Conservation (phyloP, 2,113 vertebrate genomes). For the Amblyornis subalaris region DNA sequence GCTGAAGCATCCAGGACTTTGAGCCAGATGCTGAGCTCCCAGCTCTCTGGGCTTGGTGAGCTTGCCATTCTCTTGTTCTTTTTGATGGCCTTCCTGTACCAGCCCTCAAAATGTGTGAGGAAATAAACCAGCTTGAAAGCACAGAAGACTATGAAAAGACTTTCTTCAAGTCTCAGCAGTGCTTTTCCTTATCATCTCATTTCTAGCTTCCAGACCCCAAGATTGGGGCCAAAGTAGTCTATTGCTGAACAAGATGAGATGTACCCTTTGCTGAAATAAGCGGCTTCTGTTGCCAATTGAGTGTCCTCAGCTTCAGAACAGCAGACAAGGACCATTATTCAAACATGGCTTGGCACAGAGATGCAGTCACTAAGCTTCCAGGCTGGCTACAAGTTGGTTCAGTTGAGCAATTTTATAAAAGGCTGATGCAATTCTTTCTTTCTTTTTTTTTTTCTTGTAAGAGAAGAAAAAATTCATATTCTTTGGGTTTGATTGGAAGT, state of each 20-base stretch:
- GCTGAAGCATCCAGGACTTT: neutral
- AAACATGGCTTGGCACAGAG: slow-evolving; percentile 8
- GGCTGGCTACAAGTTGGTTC: neutral
- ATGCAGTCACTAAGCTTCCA: neutral
- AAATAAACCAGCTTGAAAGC: neutral
- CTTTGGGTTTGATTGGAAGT: neutral
- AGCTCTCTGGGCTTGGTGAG: neutral
- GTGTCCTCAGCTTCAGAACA: neutral
- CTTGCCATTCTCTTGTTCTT: neutral
- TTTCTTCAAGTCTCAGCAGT: neutral
- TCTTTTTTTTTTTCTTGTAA: neutral
- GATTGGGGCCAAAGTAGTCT: neutral
- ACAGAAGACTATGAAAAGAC: neutral
- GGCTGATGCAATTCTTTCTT: neutral
- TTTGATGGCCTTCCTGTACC: neutral
- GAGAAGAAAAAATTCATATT: neutral
- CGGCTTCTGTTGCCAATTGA: neutral
- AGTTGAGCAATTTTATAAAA: slow-evolving; percentile 28
- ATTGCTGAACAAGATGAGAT: neutral
- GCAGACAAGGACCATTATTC: neutral
- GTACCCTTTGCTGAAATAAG: neutral
- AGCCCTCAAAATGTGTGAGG: neutral
- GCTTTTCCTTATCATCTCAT: neutral
- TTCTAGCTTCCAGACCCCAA: neutral
- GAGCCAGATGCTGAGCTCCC: neutral